Evolutionary conservation across 2,113 vertebrate genomes (phyloP).

Genomic region (Panthera uncia): DNA sequence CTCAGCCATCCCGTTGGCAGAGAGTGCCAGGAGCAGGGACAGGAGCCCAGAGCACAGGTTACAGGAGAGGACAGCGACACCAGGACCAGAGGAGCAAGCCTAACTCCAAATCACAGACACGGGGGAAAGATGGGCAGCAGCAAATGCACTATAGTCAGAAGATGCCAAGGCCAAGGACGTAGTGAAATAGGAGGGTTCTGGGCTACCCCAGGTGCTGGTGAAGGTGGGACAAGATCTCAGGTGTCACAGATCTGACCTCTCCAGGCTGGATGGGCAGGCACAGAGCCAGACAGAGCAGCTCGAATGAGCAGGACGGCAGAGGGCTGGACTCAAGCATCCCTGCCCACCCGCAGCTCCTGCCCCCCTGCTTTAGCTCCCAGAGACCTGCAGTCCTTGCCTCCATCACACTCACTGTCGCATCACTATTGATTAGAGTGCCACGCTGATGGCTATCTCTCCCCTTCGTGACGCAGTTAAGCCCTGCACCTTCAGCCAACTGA

Average conservation of each 20-base stretch:
- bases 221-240: neutral
- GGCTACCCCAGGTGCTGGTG: neutral
- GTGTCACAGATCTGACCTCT: neutral
- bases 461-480: neutral
- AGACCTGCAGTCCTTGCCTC: neutral
- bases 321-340: neutral
- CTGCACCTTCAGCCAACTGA: accelerated
- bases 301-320: neutral
- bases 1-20: neutral
- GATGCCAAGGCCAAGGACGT: neutral
- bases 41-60: neutral
- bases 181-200: neutral
- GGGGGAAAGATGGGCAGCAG: neutral
- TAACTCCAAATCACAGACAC: neutral
- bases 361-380: neutral
- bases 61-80: neutral
- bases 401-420: accelerated
- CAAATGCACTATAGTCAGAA: neutral
- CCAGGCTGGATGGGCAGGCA: neutral
- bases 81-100: neutral
- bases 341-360: accelerated
- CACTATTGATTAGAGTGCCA: accelerated
- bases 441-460: neutral
- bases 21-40: neutral
- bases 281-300: neutral